phyloP scores from a whole-genome alignment of 2,113 vertebrate genomes.

The Pyrgilauda ruficollis region DNA sequence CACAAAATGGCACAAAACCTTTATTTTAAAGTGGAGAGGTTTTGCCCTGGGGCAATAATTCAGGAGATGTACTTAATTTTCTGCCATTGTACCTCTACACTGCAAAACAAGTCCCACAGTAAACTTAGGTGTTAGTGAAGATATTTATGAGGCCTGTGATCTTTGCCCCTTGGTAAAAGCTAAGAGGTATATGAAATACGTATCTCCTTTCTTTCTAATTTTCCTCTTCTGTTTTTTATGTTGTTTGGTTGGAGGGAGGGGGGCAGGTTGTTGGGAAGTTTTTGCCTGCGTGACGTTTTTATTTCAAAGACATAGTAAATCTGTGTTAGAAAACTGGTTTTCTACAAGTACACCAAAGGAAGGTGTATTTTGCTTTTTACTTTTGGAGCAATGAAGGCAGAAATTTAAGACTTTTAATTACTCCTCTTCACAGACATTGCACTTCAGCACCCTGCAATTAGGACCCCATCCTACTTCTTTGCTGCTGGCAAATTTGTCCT shows the following conservation, averaged over 20 bases:
- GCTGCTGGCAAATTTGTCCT: background rate
- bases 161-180: background rate
- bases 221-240: background rate
- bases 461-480: background rate
- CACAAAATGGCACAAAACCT: background rate
- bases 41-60: background rate
- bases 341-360: background rate
- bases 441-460: background rate
- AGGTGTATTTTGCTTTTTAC: background rate
- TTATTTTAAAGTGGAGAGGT: background rate
- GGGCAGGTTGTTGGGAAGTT: background rate
- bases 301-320: background rate
- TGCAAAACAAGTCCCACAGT: background rate
- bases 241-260: fast-evolving
- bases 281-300: fast-evolving
- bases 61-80: background rate
- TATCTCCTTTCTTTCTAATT: background rate
- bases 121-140: background rate
- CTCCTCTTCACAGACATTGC: background rate
- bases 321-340: background rate
- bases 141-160: background rate
- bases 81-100: background rate
- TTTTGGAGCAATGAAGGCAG: background rate
- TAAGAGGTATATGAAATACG: background rate
- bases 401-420: background rate